These are phyloP conservation scores for Phymastichus coffea DNA, from an alignment of 1,140 invertebrate species.

Conservation along the genomic window DNA sequence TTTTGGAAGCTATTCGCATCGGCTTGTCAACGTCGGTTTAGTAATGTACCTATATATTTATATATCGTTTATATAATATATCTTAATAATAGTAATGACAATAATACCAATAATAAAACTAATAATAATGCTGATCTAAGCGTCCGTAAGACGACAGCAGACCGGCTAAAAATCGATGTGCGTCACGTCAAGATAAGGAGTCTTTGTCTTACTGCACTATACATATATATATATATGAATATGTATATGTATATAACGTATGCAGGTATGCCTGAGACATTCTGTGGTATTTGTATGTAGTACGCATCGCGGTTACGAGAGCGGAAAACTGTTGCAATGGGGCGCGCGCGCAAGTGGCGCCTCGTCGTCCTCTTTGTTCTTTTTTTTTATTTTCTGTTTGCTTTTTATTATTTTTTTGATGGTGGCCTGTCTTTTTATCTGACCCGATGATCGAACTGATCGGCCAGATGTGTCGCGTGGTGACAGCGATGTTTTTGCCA, in stretches of 20 bases:
- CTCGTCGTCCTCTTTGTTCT: too few species aligned
- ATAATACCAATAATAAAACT: background rate
- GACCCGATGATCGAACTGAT: too few species aligned
- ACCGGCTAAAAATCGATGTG: conserved; percentile 28
- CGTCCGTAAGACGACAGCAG: background rate
- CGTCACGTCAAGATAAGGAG: conserved; percentile 24
- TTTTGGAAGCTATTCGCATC: too few species aligned
- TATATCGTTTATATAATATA: background rate
- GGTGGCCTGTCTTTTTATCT: too few species aligned
- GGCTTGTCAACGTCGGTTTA: too few species aligned
- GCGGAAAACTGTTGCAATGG: conserved; percentile 8
- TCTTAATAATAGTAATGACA: conserved; percentile 10
- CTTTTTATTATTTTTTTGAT: too few species aligned
- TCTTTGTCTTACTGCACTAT: conserved; percentile 18
- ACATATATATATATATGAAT: conserved; percentile 3
- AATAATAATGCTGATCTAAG: background rate
- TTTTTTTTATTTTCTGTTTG: too few species aligned
- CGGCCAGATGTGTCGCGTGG: too few species aligned
- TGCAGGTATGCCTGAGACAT: too few species aligned
- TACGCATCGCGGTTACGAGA: conserved; percentile 11
- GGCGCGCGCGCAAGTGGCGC: background rate
- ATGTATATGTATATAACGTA: conserved; percentile 3
- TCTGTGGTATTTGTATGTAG: background rate
- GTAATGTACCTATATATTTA: too few species aligned
- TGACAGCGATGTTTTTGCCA: too few species aligned